Percentiles rank a stretch among this genome's conserved stretches.
phyloP scores from a whole-genome alignment of 2,888 invertebrate species.

The Eupithecia insigniata region DNA sequence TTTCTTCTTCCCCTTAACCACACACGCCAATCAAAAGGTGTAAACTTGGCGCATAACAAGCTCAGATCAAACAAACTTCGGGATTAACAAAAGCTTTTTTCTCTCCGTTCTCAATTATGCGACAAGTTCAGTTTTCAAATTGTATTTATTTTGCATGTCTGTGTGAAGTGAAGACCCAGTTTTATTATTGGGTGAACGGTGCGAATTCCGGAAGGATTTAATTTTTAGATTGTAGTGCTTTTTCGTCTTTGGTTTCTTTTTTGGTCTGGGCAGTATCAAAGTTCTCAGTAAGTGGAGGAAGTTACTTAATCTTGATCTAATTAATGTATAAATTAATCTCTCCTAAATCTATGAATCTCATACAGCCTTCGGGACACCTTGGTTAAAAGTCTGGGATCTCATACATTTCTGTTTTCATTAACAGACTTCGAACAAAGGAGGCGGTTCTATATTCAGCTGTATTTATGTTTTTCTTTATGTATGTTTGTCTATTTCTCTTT shows the following conservation, averaged over 20 bases:
- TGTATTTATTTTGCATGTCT: slow-evolving; percentile 14
- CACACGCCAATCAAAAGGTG: slow-evolving; percentile 29
- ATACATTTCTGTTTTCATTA: no score
- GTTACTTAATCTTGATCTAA: not conserved
- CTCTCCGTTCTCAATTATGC: slow-evolving; percentile 25
- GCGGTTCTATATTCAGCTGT: no score
- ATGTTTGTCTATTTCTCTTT: no score
- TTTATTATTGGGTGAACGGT: not conserved
- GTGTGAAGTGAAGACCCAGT: slow-evolving; percentile 1
- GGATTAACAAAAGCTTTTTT: slow-evolving; percentile 28
- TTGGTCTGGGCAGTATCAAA: not conserved
- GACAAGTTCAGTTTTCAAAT: slow-evolving; percentile 23
- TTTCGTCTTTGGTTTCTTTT: not conserved
- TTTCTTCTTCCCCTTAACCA: slow-evolving; percentile 11
- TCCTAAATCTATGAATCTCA: no score
- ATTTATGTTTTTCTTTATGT: no score
- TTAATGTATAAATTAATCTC: no score
- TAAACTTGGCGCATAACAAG: slow-evolving; percentile 27
- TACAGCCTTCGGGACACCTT: not conserved
- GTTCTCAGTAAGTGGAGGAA: not conserved
- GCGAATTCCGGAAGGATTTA: not conserved
- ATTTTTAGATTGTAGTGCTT: not conserved
- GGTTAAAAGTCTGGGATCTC: not conserved
- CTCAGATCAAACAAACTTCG: slow-evolving; percentile 25
- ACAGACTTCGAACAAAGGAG: no score